Base-by-base conservation (phyloP, 2,113 vertebrate genomes). In the Ariopsis seemanni region DNA sequence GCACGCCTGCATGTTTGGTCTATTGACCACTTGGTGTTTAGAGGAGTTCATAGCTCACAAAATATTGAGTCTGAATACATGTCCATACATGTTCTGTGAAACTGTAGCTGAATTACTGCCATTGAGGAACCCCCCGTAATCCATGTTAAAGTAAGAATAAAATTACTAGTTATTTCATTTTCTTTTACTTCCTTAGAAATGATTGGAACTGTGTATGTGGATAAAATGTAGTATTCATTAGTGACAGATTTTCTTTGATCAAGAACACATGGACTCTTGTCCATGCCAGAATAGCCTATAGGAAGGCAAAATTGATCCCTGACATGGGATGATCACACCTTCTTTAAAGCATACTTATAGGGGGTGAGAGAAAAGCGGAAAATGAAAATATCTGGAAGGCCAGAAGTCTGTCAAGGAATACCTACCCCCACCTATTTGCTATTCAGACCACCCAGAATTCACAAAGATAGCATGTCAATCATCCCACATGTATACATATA, bases 371-470 rank as follows among this genome's bases (percentile, higher is more conserved):
- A 84, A 74, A 87, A 81, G 84, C 58, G 60, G 89, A 89, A 84
- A 80, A 69, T 71, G 89, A 90, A 84, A 86, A 87, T 88, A 82
- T 91, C 80, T 83, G 67, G 63, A 83, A 85, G 87, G 69, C 77
- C 81, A 67, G 67, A 67, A 80, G 63, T 50, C 75, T 88, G 84
- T 89, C 65, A 89, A 58, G 63, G 85, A 82, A 87, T 60, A 77
- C 63, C 72, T 48, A 71, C 86, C 90, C 55, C 85, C 87, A 82
- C 30, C 52, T 25, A 53, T 77, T 55, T 30, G 83, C 52, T 2
- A 25, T 34, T 42, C 58, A 89, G 95, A 95, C 94, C 95, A 95
- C 94, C 94, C 95, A 93, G 89, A 90, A 60, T 85, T 89, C 90
- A 86, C 1, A 86, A 86, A 48, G 89, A 90, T 85, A 48, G 83